Percentiles rank a stretch among this genome's conserved stretches.
Conservation (phyloP, 2,797 vertebrate genomes). For the Betta splendens region DNA sequence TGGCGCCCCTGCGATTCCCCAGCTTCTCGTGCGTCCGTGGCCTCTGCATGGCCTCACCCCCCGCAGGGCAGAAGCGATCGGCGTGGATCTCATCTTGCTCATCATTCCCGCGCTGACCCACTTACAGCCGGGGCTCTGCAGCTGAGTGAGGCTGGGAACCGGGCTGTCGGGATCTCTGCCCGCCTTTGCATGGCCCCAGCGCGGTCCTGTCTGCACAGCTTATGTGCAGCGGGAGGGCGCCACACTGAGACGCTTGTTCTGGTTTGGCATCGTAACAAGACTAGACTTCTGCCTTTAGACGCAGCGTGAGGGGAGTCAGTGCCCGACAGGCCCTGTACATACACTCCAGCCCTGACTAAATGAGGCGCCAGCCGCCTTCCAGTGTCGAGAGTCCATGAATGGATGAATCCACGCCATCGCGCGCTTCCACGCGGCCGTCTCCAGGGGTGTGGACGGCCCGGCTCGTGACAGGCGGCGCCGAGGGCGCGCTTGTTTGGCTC, state of each 20-base stretch:
- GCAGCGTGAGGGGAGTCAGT: slow-evolving; percentile 36
- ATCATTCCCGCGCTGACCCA: slow-evolving; percentile 62
- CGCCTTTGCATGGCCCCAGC: slow-evolving; percentile 50
- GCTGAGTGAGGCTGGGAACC: slow-evolving; percentile 42
- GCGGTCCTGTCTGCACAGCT: slow-evolving; percentile 43
- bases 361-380: slow-evolving; percentile 48
- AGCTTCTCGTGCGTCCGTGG: slow-evolving; percentile 58
- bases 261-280: slow-evolving; percentile 59
- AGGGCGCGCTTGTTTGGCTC: slow-evolving; percentile 31
- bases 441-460: slow-evolving; percentile 19
- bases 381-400: slow-evolving; percentile 46
- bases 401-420: slow-evolving; percentile 48
- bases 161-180: slow-evolving; percentile 38
- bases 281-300: slow-evolving; percentile 43
- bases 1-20: slow-evolving; percentile 14
- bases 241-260: slow-evolving; percentile 62
- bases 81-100: slow-evolving; percentile 60
- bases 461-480: slow-evolving; percentile 38
- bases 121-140: slow-evolving; percentile 35
- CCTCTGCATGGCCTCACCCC: slow-evolving; percentile 69
- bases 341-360: slow-evolving; percentile 48
- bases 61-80: slow-evolving; percentile 45
- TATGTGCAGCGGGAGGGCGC: slow-evolving; percentile 49
- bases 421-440: slow-evolving; percentile 41
- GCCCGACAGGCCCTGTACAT: slow-evolving; percentile 45